Percentiles rank a stretch among this genome's conserved stretches.
Conservation (phyloP, 2,797 vertebrate species). For the Gambusia yucatana region DNA sequence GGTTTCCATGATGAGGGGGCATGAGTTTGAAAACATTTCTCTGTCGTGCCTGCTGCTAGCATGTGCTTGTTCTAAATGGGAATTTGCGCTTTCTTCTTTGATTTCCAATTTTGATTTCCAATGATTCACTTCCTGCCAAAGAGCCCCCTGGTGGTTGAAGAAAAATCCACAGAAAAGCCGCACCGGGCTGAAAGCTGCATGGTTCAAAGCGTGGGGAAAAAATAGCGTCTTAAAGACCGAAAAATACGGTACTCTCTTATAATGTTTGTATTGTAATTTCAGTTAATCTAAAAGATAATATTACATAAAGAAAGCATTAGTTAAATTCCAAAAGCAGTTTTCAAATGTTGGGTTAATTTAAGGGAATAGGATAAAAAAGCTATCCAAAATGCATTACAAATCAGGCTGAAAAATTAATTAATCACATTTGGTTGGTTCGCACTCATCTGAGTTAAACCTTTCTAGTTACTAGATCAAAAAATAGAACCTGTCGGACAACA, state of each 20-base stretch:
- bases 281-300: background rate
- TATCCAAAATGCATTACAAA: background rate
- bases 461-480: background rate
- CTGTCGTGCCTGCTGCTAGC: no score
- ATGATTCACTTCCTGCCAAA: no score
- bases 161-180: no score
- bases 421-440: background rate
- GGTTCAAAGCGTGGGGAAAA: background rate
- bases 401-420: background rate
- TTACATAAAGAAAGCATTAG: background rate
- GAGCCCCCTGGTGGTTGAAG: no score
- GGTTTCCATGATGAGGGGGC: no score
- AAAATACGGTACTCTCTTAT: background rate
- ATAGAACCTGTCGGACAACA: background rate
- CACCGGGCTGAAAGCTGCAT: no score
- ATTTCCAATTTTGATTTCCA: no score
- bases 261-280: background rate
- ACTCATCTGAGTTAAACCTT: background rate
- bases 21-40: no score
- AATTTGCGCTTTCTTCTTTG: no score
- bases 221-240: background rate
- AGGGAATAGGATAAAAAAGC: background rate
- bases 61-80: no score
- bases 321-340: background rate
- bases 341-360: background rate